phyloP scores from a whole-genome alignment of 1,140 invertebrate genomes.

The Penaeus japonicus region DNA sequence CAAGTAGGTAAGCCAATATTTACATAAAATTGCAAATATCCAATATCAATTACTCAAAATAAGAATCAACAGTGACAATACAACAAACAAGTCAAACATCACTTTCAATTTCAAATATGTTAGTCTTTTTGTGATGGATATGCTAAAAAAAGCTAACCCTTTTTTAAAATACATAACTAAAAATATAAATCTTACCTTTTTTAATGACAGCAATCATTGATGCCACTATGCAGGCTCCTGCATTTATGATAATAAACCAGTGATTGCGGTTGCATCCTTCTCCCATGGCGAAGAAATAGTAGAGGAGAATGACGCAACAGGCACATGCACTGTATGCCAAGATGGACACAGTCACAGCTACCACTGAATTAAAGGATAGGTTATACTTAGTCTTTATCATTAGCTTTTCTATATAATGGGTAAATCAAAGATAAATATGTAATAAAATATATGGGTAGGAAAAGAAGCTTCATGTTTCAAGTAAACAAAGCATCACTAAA shows the following conservation, averaged over 20 bases:
- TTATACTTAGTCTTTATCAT: too few relatives aligned
- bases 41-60: too few relatives aligned
- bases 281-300: slow-evolving; percentile 60
- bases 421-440: slow-evolving; percentile 22
- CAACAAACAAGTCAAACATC: too few relatives aligned
- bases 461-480: neutral
- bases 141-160: too few relatives aligned
- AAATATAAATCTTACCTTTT: slow-evolving; percentile 46
- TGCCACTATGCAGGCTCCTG: slow-evolving; percentile 60
- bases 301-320: slow-evolving; percentile 58
- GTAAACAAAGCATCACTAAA: neutral
- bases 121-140: too few relatives aligned
- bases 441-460: slow-evolving; percentile 27
- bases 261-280: slow-evolving; percentile 61
- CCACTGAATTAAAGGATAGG: slow-evolving; percentile 30
- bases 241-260: slow-evolving; percentile 62
- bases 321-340: slow-evolving; percentile 59
- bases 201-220: slow-evolving; percentile 61
- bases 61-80: too few relatives aligned
- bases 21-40: neutral
- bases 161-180: neutral
- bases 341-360: slow-evolving; percentile 60
- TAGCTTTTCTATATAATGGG: too few relatives aligned
- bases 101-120: too few relatives aligned
- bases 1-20: neutral